Percentiles rank a stretch among this genome's conserved stretches.
These are phyloP conservation scores for Lycocorax pyrrhopterus DNA, from an alignment of 2,113 vertebrate species.

Conservation along the genomic window DNA sequence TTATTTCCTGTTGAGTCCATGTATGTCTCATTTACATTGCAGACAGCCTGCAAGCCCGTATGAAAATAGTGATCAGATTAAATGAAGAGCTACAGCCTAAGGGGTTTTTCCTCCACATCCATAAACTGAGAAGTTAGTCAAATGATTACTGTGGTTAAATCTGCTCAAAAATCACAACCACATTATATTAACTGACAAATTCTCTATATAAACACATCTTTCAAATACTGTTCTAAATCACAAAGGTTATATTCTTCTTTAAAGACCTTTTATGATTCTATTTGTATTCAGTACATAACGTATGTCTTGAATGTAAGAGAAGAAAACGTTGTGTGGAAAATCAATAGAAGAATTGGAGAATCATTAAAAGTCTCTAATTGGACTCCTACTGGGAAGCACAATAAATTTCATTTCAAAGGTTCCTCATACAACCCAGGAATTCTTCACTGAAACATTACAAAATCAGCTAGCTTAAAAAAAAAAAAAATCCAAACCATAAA, in stretches of 20 bases:
- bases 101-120: neutral
- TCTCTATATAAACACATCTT: neutral
- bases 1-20: neutral
- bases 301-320: neutral
- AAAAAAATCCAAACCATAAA: neutral
- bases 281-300: neutral
- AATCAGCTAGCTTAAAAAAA: neutral
- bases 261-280: neutral
- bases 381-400: neutral
- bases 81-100: neutral
- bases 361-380: neutral
- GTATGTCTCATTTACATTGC: neutral
- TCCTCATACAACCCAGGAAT: neutral
- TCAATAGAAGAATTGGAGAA: neutral
- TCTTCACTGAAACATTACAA: neutral
- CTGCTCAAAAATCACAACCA: neutral
- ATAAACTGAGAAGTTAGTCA: conserved; percentile 9
- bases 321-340: neutral
- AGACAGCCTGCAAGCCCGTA: neutral
- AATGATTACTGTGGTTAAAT: neutral
- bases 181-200: neutral
- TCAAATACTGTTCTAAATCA: neutral
- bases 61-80: neutral
- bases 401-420: neutral
- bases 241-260: neutral